These are phyloP conservation scores for Drosophila nasuta DNA, from an alignment of 1,140 invertebrate species.

Conservation along the genomic window DNA sequence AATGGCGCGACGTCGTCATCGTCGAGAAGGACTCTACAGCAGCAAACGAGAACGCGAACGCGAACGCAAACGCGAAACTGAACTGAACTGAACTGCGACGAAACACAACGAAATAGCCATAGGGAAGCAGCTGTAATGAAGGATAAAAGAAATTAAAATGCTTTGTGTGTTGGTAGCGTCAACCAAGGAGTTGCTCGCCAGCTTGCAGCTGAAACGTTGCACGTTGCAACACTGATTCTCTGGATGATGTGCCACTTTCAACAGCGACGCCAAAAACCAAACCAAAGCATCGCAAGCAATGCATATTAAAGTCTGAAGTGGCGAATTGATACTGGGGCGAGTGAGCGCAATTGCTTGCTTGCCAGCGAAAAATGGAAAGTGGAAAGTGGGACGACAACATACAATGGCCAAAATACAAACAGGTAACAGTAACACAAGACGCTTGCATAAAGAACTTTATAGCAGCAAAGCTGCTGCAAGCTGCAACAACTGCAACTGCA, in stretches of 20 bases:
- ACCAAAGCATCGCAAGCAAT: slow-evolving; percentile 57
- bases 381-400: slow-evolving; percentile 4
- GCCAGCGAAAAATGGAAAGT: slow-evolving; percentile 1
- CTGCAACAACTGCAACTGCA: slow-evolving; percentile 39
- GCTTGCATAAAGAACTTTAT: slow-evolving; percentile 61
- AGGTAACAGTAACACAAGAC: slow-evolving; percentile 57
- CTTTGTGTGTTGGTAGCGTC: slow-evolving; percentile 72
- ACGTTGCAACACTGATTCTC: background rate
- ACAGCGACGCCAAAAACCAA: slow-evolving; percentile 28
- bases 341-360: too few relatives aligned
- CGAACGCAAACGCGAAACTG: background rate
- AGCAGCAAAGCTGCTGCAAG: slow-evolving; percentile 7
- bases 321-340: slow-evolving; percentile 36
- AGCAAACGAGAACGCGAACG: too few relatives aligned
- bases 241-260: slow-evolving; percentile 58
- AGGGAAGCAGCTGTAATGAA: slow-evolving; percentile 79
- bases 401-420: slow-evolving; percentile 47
- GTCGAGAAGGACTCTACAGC: slow-evolving; percentile 13
- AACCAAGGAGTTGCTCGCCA: slow-evolving; percentile 35
- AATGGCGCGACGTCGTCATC: slow-evolving; percentile 8
- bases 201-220: background rate
- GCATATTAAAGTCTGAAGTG: slow-evolving; percentile 67
- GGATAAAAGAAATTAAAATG: slow-evolving; percentile 82
- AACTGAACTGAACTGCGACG: slow-evolving; percentile 27
- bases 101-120: slow-evolving; percentile 73